Evolutionary conservation across 2,888 invertebrate species (phyloP).

Genomic region (Orchesella flavescens): DNA sequence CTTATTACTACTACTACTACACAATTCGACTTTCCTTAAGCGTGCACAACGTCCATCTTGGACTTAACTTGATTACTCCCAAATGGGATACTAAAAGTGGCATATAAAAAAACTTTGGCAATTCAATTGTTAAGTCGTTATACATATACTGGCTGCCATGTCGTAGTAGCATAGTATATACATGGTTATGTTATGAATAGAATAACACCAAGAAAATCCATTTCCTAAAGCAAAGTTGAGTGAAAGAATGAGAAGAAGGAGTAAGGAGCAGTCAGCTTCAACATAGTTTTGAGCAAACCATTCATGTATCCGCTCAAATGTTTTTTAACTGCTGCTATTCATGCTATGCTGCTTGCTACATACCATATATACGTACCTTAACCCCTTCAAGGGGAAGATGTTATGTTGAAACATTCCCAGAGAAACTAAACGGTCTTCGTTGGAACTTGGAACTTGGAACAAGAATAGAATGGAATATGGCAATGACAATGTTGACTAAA

Average conservation of each 20-base stretch:
- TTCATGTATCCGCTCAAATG: not conserved
- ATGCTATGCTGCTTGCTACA: not conserved
- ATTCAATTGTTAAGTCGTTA: slow-evolving; percentile 46
- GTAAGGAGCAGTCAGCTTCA: too few species aligned
- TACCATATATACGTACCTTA: too few species aligned
- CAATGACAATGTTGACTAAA: not conserved
- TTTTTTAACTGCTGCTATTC: slow-evolving; percentile 1
- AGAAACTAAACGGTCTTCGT: too few species aligned
- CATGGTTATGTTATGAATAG: too few species aligned
- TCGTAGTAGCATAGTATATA: not conserved
- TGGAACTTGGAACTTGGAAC: too few species aligned
- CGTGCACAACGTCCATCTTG: slow-evolving; percentile 21
- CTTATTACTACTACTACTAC: too few species aligned
- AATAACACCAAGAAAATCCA: not conserved
- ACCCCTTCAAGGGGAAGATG: too few species aligned
- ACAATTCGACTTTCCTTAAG: not conserved
- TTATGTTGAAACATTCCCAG: too few species aligned
- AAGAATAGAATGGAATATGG: not conserved
- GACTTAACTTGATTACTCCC: slow-evolving; percentile 37
- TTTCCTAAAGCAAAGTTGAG: not conserved
- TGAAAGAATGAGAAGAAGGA: not conserved
- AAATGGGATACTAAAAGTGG: slow-evolving; percentile 41
- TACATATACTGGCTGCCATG: not conserved
- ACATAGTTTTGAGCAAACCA: not conserved
- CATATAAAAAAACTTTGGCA: slow-evolving; percentile 47